phyloP scores from a whole-genome alignment of 1,140 invertebrate genomes.

The Drosophila saltans region DNA sequence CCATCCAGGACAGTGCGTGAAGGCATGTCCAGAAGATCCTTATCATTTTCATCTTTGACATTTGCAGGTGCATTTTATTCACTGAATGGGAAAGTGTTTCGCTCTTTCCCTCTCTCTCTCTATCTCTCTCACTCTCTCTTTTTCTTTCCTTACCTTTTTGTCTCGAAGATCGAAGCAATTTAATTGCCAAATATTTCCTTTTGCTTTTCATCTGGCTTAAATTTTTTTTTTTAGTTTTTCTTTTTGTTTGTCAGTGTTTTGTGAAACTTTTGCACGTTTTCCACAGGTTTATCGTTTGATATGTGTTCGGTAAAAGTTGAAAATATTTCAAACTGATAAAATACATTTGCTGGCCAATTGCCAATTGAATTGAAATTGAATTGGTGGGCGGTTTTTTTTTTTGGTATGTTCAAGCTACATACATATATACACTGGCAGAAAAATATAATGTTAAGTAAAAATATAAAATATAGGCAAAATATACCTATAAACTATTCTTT shows the following conservation, averaged over 20 bases:
- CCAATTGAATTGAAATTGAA: constrained; percentile 44
- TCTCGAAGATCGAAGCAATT: constrained; percentile 30
- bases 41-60: constrained; percentile 49
- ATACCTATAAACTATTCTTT: no score
- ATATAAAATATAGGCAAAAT: no score
- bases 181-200: constrained; percentile 52
- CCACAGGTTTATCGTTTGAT: constrained; percentile 15
- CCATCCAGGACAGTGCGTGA: constrained; percentile 63
- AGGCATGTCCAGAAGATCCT: constrained; percentile 61
- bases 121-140: not conserved
- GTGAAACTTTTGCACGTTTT: constrained; percentile 16
- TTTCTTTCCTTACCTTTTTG: constrained; percentile 3
- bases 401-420: not conserved
- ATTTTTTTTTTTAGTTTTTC: constrained; percentile 5
- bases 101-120: constrained; percentile 13
- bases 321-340: constrained; percentile 23
- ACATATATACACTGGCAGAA: not conserved
- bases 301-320: constrained; percentile 17
- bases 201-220: not conserved
- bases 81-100: constrained; percentile 71
- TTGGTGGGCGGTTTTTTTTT: constrained; percentile 2
- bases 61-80: constrained; percentile 67
- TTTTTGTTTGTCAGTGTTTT: constrained; percentile 12
- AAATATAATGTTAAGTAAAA: no score
- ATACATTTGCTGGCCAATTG: constrained; percentile 41